Evolutionary conservation across 2,888 invertebrate species (phyloP).

Genomic region (Metellina segmentata): DNA sequence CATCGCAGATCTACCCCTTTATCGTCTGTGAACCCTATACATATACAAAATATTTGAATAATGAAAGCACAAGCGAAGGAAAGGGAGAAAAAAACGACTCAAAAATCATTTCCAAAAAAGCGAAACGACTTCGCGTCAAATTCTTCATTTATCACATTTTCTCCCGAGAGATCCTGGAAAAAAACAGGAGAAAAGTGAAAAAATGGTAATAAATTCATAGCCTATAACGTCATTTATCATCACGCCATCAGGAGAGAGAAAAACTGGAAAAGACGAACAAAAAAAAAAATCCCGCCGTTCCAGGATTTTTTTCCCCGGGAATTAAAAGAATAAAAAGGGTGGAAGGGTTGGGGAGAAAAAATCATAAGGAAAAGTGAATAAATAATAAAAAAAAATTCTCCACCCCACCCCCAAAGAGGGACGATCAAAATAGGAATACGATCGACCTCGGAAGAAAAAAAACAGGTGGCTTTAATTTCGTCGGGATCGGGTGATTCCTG

Average conservation of each 20-base stretch:
- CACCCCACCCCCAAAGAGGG: background rate
- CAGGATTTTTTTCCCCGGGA: slow-evolving; percentile 28
- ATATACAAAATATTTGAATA: slow-evolving; percentile 65
- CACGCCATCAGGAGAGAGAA: slow-evolving; percentile 24
- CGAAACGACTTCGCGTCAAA: slow-evolving; percentile 60
- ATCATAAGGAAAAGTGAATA: slow-evolving; percentile 15
- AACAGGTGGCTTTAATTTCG: slow-evolving; percentile 26
- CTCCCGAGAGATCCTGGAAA: slow-evolving; percentile 19
- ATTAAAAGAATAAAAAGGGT: slow-evolving; percentile 46
- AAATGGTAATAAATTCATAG: slow-evolving; percentile 67
- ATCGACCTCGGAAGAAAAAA: slow-evolving; percentile 7
- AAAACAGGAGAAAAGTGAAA: slow-evolving; percentile 36
- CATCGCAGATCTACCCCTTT: background rate
- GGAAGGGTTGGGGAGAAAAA: slow-evolving; percentile 14
- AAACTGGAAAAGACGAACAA: slow-evolving; percentile 1
- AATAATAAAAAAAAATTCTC: background rate
- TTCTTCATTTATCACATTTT: slow-evolving; percentile 64
- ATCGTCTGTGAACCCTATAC: slow-evolving; percentile 22
- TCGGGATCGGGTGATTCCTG: slow-evolving; percentile 9
- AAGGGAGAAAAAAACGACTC: slow-evolving; percentile 25
- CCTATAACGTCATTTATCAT: slow-evolving; percentile 66
- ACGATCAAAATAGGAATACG: slow-evolving; percentile 37
- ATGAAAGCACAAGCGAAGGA: slow-evolving; percentile 28
- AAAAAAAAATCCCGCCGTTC: slow-evolving; percentile 1
- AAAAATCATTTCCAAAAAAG: slow-evolving; percentile 60